Evolutionary conservation across 2,113 vertebrate species (phyloP).

Genomic region (Dunckerocampus dactyliophorus): DNA sequence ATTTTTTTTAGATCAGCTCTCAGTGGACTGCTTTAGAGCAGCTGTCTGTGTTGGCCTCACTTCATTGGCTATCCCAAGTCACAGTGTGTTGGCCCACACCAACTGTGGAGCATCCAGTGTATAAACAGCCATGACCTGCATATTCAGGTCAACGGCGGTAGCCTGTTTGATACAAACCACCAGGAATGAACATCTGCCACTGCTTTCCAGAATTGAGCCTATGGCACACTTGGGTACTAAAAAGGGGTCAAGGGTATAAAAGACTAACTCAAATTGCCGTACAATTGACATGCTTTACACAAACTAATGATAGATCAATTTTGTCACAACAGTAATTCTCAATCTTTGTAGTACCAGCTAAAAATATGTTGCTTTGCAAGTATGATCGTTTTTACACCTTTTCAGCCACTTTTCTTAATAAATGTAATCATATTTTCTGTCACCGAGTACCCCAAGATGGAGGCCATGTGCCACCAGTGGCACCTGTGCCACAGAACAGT

Average conservation of each 20-base stretch:
- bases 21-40: conserved; percentile 13
- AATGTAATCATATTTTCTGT: too few relatives aligned
- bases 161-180: background rate
- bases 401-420: too few relatives aligned
- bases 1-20: conserved; percentile 25
- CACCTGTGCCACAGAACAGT: too few relatives aligned
- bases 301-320: too few relatives aligned
- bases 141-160: conserved; percentile 7
- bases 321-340: too few relatives aligned
- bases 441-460: too few relatives aligned
- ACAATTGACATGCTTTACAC: too few relatives aligned
- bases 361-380: too few relatives aligned
- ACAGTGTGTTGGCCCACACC: conserved; percentile 11
- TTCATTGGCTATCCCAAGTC: conserved; percentile 16
- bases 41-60: conserved; percentile 19
- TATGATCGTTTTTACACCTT: too few relatives aligned
- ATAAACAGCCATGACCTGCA: conserved; percentile 21
- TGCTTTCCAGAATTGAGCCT: background rate
- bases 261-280: background rate
- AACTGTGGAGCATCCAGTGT: conserved; percentile 8
- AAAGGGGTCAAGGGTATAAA: background rate
- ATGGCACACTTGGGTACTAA: background rate
- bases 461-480: too few relatives aligned
- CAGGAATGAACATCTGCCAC: conserved; percentile 7
- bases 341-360: too few relatives aligned